A percentile compares a stretch with the other conserved stretches of the same genome.
phyloP scores from a whole-genome alignment of 1,140 invertebrate genomes.

The Coenobita brevimanus region DNA sequence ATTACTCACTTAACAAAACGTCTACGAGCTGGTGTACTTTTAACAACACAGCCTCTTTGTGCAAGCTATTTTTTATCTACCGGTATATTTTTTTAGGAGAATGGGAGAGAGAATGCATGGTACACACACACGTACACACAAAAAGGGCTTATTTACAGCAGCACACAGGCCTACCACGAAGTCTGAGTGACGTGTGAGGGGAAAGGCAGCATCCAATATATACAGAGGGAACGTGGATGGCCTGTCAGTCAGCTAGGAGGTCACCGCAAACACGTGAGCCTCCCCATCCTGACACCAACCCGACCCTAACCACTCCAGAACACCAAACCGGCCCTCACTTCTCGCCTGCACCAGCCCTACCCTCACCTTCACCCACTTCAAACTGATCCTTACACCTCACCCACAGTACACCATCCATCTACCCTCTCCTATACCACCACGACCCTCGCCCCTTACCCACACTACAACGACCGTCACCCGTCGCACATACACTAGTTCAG shows the following conservation, averaged over 20 bases:
- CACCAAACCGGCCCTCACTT: background rate
- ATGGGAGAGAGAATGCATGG: too few relatives aligned
- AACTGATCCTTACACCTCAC: too few relatives aligned
- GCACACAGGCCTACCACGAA: too few relatives aligned
- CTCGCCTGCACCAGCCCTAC: background rate
- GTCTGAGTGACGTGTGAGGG: background rate
- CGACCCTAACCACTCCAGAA: background rate
- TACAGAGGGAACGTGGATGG: background rate
- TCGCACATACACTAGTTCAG: too few relatives aligned
- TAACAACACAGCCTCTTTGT: too few relatives aligned
- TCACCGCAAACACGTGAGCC: constrained; percentile 29
- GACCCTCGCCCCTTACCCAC: background rate
- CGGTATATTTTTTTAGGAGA: too few relatives aligned
- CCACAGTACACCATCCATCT: background rate
- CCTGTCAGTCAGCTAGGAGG: constrained; percentile 3
- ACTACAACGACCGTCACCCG: too few relatives aligned
- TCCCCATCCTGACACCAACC: background rate
- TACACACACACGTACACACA: too few relatives aligned
- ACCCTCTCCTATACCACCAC: background rate
- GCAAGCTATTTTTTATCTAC: too few relatives aligned
- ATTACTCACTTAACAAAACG: too few relatives aligned
- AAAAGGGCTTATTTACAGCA: too few relatives aligned
- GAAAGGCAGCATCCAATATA: background rate
- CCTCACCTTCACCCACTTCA: background rate
- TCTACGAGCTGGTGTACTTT: too few relatives aligned